Conservation (phyloP, 1,140 invertebrate species). For the Arion vulgaris region DNA sequence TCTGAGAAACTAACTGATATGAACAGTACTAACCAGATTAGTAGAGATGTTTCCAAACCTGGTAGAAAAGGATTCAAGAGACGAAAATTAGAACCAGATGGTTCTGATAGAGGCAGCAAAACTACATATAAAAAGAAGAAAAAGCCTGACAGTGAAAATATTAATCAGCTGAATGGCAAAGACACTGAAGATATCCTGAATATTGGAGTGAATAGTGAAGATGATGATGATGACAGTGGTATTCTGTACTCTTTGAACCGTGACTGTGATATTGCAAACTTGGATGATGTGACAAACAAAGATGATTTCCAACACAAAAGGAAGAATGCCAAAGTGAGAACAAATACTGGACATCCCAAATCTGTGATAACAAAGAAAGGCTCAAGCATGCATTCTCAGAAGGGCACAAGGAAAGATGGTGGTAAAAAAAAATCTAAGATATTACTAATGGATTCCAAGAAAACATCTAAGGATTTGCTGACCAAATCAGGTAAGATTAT, state of each 20-base stretch:
- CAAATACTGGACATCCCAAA: neutral
- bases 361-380: constrained; percentile 16
- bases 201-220: constrained; percentile 8
- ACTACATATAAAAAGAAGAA: neutral
- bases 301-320: neutral
- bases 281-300: neutral
- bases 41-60: neutral
- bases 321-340: neutral
- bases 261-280: constrained; percentile 30
- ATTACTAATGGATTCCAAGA: constrained; percentile 28
- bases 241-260: constrained; percentile 30
- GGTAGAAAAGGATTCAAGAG: neutral
- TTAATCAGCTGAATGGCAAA: neutral
- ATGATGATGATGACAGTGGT: constrained; percentile 27
- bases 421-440: constrained; percentile 20
- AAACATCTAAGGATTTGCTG: constrained; percentile 27
- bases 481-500: constrained; percentile 23
- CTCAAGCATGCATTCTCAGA: neutral
- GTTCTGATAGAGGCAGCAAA: neutral
- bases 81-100: neutral
- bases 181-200: neutral
- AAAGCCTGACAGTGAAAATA: neutral
- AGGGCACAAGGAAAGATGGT: constrained; percentile 1
- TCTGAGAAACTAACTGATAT: neutral
- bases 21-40: neutral